A percentile compares a stretch with the other conserved stretches of the same genome.
Evolutionary conservation across 2,888 invertebrate genomes (phyloP).

Genomic region (Dasypolia templi): DNA sequence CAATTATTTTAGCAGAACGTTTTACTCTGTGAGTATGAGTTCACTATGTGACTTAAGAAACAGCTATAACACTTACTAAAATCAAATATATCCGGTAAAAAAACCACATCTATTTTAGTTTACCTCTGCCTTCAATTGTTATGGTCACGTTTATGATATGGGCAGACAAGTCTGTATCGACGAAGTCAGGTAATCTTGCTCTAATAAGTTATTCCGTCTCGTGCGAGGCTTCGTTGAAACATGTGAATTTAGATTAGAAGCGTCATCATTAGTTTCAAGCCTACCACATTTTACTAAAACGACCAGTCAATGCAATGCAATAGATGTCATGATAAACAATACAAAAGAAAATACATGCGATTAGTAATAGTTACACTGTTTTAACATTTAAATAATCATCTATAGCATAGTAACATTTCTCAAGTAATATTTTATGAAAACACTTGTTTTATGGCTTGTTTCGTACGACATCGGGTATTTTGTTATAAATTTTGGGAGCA

Average conservation of each 20-base stretch:
- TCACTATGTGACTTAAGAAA: neutral
- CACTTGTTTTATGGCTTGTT: no score
- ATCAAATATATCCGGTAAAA: neutral
- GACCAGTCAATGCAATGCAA: neutral
- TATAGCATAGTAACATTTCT: no score
- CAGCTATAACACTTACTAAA: no score
- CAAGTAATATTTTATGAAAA: no score
- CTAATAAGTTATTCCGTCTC: constrained; percentile 18
- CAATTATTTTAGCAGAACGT: neutral
- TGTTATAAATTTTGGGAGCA: no score
- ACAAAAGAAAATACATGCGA: no score
- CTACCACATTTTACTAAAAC: neutral
- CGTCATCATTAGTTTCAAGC: neutral
- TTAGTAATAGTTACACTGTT: no score
- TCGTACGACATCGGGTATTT: no score
- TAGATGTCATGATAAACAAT: no score
- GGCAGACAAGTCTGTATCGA: constrained; percentile 14
- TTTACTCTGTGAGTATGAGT: neutral
- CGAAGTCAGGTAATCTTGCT: constrained; percentile 6
- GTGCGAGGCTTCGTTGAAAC: neutral
- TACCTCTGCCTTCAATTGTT: constrained; percentile 1
- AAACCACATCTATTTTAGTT: no score
- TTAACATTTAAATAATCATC: no score
- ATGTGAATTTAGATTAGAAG: constrained; percentile 7
- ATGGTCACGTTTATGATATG: constrained; percentile 30